Percentiles rank a stretch among this genome's conserved stretches.
phyloP scores from a whole-genome alignment of 2,113 vertebrate species.

The Asarcornis scutulata region DNA sequence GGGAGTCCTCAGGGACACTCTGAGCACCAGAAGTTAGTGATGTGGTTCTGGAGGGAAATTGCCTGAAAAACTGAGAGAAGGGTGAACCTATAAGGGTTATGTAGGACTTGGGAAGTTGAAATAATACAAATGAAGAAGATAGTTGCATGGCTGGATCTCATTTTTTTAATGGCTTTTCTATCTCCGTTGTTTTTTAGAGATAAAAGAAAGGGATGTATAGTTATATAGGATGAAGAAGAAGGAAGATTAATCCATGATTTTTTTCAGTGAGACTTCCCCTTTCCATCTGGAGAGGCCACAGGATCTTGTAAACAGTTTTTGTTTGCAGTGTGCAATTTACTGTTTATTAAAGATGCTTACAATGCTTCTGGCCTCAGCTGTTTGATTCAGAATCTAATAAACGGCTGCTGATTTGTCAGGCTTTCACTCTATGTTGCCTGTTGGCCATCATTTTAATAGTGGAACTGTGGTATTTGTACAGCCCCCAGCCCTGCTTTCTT shows the following conservation, averaged over 20 bases:
- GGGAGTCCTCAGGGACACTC: background rate
- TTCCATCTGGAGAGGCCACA: background rate
- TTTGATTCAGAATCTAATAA: slow-evolving; percentile 48
- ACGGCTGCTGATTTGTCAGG: slow-evolving; percentile 35
- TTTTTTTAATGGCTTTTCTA: background rate
- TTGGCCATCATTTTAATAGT: background rate
- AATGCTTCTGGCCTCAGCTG: slow-evolving; percentile 32
- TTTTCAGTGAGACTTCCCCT: background rate
- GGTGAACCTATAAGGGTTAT: background rate
- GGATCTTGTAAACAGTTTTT: background rate
- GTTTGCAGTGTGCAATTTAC: background rate
- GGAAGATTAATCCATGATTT: background rate
- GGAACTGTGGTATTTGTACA: background rate
- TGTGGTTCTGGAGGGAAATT: background rate
- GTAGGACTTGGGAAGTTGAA: background rate
- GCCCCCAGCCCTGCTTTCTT: background rate
- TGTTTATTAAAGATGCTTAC: background rate
- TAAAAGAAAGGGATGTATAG: background rate
- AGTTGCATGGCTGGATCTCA: background rate
- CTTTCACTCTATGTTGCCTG: background rate
- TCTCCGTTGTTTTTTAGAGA: background rate
- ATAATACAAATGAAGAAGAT: background rate
- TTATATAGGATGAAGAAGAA: background rate
- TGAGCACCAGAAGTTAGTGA: background rate
- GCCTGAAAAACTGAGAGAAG: background rate